These are phyloP conservation scores for Aptenodytes patagonicus DNA, from an alignment of 2,113 vertebrate genomes.

Conservation along the genomic window DNA sequence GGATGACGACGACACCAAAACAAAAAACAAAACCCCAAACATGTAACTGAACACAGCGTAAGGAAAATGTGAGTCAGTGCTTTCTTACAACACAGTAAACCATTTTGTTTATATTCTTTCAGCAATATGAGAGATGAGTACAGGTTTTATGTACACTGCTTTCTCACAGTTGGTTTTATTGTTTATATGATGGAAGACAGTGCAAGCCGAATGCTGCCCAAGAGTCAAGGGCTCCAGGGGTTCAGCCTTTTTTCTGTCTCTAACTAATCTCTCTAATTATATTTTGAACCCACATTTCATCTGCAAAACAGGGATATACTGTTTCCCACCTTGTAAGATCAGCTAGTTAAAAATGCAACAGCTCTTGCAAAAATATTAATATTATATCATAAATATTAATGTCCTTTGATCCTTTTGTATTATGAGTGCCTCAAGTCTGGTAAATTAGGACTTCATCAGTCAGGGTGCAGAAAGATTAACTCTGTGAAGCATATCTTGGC, in stretches of 20 bases:
- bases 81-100: neutral
- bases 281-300: neutral
- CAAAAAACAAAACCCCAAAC: neutral
- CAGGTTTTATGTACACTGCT: neutral
- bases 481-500: neutral
- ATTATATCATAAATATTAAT: neutral
- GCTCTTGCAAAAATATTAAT: neutral
- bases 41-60: neutral
- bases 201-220: neutral
- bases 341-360: neutral
- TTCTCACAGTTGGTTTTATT: neutral
- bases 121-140: neutral
- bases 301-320: neutral
- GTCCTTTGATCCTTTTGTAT: neutral
- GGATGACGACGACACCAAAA: too few species aligned
- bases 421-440: neutral
- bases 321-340: neutral
- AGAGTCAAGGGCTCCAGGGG: neutral
- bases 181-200: neutral
- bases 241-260: neutral
- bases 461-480: neutral
- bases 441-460: neutral
- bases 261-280: neutral
- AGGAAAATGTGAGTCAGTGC: neutral
- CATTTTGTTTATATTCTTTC: neutral